phyloP scores from a whole-genome alignment of 2,113 vertebrate species.

The Pteropus alecto region DNA sequence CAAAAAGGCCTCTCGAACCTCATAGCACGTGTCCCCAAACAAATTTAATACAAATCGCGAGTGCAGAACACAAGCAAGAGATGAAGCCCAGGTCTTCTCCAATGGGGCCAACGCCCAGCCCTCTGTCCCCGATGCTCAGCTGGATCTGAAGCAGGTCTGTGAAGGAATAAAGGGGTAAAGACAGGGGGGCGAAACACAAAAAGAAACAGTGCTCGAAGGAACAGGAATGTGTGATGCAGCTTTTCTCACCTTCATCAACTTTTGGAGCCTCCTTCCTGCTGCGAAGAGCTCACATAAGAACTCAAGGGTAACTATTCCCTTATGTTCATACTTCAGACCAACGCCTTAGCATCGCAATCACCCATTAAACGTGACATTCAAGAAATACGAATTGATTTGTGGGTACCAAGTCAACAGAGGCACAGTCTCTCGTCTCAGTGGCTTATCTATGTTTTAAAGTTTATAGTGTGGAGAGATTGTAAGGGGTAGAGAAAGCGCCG shows the following conservation, averaged over 20 bases:
- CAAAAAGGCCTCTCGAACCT: conserved; percentile 74
- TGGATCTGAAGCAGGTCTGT: background rate
- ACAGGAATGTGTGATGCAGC: background rate
- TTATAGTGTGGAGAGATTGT: background rate
- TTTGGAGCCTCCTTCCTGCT: background rate
- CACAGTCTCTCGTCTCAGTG: background rate
- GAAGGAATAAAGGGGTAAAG: background rate
- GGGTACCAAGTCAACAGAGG: background rate
- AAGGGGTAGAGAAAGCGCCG: background rate
- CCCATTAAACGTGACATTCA: background rate
- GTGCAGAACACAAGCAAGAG: conserved; percentile 44
- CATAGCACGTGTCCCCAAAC: conserved; percentile 59
- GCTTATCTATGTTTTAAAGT: background rate
- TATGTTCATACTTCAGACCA: background rate
- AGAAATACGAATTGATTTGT: background rate
- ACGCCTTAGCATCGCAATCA: background rate
- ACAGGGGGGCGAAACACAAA: background rate
- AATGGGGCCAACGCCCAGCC: background rate
- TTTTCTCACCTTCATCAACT: background rate
- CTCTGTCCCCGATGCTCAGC: background rate
- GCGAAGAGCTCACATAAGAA: background rate
- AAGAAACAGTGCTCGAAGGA: background rate
- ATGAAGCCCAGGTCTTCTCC: background rate
- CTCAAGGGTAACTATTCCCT: background rate
- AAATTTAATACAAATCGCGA: conserved; percentile 14